phyloP scores from a whole-genome alignment of 2,797 vertebrate species.

The Coreius guichenoti region DNA sequence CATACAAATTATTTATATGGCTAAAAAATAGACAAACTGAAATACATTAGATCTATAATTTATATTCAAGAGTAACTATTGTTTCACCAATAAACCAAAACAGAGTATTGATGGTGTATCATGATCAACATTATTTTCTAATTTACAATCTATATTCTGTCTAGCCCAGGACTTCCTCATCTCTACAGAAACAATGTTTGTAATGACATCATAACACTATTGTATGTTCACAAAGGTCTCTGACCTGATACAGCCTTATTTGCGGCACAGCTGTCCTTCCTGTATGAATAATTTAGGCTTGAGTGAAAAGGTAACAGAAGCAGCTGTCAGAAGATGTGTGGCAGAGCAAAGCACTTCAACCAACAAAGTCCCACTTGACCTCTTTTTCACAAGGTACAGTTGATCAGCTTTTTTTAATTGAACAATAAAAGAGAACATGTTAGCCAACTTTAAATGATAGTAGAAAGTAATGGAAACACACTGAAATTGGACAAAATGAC shows the following conservation, averaged over 20 bases:
- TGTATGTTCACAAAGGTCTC: slow-evolving; percentile 64
- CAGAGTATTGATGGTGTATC: neutral
- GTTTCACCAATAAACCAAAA: neutral
- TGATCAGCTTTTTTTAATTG: neutral
- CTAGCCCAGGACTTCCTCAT: neutral
- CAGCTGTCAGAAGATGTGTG: slow-evolving; percentile 18
- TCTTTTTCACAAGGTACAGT: slow-evolving; percentile 22
- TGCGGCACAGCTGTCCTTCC: slow-evolving; percentile 58
- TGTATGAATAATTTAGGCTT: slow-evolving; percentile 70
- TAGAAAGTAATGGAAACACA: neutral
- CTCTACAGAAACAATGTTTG: slow-evolving; percentile 19
- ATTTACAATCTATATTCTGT: neutral
- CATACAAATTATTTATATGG: neutral
- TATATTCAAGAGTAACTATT: neutral
- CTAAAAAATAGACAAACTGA: neutral
- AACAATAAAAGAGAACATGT: neutral
- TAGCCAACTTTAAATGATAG: neutral
- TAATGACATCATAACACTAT: slow-evolving; percentile 69
- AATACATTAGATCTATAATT: neutral
- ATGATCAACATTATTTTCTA: neutral
- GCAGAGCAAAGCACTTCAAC: slow-evolving; percentile 35
- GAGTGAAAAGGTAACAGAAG: slow-evolving; percentile 56
- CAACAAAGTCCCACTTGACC: slow-evolving; percentile 45
- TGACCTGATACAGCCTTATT: slow-evolving; percentile 61
- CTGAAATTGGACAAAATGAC: neutral